Evolutionary conservation across 1,140 invertebrate genomes (phyloP).

Genomic region (Ganaspis sp.): DNA sequence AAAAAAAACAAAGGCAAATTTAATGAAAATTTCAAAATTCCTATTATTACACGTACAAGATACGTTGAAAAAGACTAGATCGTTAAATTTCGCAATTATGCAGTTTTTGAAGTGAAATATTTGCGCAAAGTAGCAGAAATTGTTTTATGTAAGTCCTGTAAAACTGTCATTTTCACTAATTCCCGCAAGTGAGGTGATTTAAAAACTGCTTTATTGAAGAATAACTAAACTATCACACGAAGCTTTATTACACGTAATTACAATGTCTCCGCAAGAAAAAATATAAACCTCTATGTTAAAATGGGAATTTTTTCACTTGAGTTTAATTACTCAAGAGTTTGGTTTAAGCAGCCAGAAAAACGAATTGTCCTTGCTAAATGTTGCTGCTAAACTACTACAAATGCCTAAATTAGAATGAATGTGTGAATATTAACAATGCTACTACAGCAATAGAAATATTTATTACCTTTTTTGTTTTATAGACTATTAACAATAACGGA

Average conservation of each 20-base stretch:
- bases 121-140: background rate
- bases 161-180: background rate
- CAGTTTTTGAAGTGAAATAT: background rate
- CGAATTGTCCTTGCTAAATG: too few relatives aligned
- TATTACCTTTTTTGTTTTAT: background rate
- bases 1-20: too few relatives aligned
- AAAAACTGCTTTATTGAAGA: background rate
- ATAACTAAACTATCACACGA: background rate
- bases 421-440: too few relatives aligned
- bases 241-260: background rate
- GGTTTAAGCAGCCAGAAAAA: too few relatives aligned
- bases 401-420: too few relatives aligned
- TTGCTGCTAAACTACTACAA: too few relatives aligned
- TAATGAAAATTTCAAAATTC: slow-evolving; percentile 39
- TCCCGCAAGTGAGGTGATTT: background rate
- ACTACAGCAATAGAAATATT: background rate
- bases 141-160: background rate
- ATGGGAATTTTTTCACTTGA: too few relatives aligned
- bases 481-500: background rate
- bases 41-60: background rate
- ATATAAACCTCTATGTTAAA: too few relatives aligned
- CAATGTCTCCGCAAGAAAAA: too few relatives aligned
- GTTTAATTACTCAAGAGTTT: too few relatives aligned
- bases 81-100: background rate
- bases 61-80: background rate